These are phyloP conservation scores for Azorinus chamasolen DNA, from an alignment of 2,888 invertebrate genomes.

Conservation along the genomic window DNA sequence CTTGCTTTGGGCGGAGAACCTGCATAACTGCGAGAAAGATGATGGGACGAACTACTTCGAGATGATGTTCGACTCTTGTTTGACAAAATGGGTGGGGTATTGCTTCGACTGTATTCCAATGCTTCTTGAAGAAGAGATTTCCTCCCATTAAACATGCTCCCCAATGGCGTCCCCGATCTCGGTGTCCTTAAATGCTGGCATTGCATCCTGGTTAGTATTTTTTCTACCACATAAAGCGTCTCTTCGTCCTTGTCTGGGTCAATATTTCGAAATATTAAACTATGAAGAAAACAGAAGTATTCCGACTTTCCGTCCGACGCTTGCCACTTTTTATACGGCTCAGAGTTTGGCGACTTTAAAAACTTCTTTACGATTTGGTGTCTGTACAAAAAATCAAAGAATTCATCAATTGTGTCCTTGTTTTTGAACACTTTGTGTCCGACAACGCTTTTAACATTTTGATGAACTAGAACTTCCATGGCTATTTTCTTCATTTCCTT, in stretches of 20 bases:
- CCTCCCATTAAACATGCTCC: no score
- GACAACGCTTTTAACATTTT: constrained; percentile 30
- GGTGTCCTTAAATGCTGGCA: constrained; percentile 15
- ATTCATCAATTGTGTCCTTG: constrained; percentile 48
- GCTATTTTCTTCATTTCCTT: constrained; percentile 47
- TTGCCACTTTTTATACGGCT: constrained; percentile 36
- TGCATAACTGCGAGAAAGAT: no score
- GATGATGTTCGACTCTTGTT: no score
- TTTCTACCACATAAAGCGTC: constrained; percentile 31
- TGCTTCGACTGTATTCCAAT: no score
- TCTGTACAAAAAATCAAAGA: constrained; percentile 49
- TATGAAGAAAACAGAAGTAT: constrained; percentile 46
- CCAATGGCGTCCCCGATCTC: no score
- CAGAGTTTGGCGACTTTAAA: constrained; percentile 28
- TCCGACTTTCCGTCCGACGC: constrained; percentile 21
- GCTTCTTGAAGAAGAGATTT: no score
- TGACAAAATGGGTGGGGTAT: no score
- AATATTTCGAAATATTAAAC: constrained; percentile 36
- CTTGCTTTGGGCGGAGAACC: no score
- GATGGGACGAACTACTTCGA: no score
- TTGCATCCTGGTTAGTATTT: constrained; percentile 35
- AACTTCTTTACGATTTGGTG: constrained; percentile 44
- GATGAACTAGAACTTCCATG: constrained; percentile 54
- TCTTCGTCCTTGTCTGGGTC: constrained; percentile 16
- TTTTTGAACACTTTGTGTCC: constrained; percentile 31